Conservation (phyloP, 2,113 vertebrate species). For the Ginglymostoma cirratum region DNA sequence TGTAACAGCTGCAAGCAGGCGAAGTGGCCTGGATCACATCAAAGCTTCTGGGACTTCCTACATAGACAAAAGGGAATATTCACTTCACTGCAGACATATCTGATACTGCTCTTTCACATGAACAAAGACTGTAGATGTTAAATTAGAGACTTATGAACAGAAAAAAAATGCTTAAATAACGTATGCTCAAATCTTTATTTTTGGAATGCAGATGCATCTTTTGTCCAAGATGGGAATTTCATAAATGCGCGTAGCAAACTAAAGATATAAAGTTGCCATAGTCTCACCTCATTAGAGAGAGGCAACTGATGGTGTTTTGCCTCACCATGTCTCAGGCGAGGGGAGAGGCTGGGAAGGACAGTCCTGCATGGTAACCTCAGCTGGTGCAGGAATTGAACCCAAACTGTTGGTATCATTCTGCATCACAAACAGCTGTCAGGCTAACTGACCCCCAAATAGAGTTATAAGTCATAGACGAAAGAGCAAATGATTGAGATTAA, state of each 20-base stretch:
- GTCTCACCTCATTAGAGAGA: no score
- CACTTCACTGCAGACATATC: slow-evolving; percentile 33
- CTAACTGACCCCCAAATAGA: no score
- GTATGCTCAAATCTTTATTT: not conserved
- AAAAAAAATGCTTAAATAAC: not conserved
- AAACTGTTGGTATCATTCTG: no score
- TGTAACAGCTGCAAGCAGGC: slow-evolving; percentile 47
- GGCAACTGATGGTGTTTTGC: no score
- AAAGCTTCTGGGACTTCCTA: slow-evolving; percentile 48
- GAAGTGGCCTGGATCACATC: slow-evolving; percentile 50
- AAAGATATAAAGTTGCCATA: no score
- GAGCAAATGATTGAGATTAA: not conserved
- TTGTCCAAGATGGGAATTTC: not conserved
- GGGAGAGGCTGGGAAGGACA: no score
- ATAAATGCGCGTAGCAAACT: not conserved
- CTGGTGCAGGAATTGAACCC: no score
- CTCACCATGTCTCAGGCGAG: no score
- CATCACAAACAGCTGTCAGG: no score
- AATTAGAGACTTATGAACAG: not conserved
- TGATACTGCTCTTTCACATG: slow-evolving; percentile 39
- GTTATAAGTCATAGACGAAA: not conserved
- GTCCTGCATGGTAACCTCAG: no score
- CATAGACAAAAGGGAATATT: slow-evolving; percentile 42
- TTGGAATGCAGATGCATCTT: not conserved
- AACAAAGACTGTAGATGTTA: slow-evolving; percentile 26